Conservation (phyloP, 2,888 invertebrate species). For the Agriopis aurantiaria region DNA sequence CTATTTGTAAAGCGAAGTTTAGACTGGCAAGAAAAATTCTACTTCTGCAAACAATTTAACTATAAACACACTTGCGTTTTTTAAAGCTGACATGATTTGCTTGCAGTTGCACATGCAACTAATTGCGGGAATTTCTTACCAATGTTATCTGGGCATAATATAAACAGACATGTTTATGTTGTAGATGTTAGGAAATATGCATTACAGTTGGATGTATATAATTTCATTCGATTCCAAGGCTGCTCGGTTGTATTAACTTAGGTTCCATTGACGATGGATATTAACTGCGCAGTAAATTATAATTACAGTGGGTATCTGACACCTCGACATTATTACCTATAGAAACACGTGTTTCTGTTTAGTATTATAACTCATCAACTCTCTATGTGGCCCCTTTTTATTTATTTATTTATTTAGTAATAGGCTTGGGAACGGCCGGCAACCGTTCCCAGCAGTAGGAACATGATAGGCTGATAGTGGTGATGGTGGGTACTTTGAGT, state of each 20-base stretch:
- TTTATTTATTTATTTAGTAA: too few relatives aligned
- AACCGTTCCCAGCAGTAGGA: too few relatives aligned
- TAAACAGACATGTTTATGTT: slow-evolving; percentile 15
- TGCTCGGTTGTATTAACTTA: slow-evolving; percentile 22
- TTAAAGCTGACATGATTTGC: not conserved
- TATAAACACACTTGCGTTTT: not conserved
- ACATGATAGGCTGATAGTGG: too few relatives aligned
- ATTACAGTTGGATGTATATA: slow-evolving; percentile 35
- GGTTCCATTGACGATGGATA: slow-evolving; percentile 11
- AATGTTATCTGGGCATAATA: not conserved
- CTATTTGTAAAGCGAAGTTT: not conserved
- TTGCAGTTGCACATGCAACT: not conserved
- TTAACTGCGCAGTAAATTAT: slow-evolving; percentile 21
- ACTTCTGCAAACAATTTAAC: not conserved
- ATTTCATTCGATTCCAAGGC: slow-evolving; percentile 42
- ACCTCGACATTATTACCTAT: slow-evolving; percentile 3
- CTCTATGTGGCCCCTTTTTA: too few relatives aligned
- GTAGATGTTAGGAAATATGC: slow-evolving; percentile 41
- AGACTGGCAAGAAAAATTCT: not conserved
- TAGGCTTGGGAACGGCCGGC: too few relatives aligned
- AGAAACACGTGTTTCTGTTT: not conserved
- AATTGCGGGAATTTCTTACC: not conserved
- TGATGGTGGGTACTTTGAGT: too few relatives aligned
- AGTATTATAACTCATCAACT: too few relatives aligned
- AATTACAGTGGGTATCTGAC: not conserved